Evolutionary conservation across 2,797 vertebrate genomes (phyloP).

Genomic region (Pitangus sulphuratus): DNA sequence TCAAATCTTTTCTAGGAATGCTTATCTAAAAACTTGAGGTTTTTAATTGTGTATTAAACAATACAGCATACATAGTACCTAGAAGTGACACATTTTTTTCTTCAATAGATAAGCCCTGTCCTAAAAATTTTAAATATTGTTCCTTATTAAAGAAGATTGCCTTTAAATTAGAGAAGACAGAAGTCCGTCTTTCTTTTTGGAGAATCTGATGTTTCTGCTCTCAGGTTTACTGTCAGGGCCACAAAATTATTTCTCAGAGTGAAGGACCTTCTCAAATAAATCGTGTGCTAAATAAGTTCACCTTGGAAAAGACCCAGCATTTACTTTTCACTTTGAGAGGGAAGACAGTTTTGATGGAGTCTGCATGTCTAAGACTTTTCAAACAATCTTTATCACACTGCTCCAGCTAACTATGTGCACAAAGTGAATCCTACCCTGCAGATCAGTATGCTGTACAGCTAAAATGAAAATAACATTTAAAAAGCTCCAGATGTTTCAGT

Average conservation of each 20-base stretch:
- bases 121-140: background rate
- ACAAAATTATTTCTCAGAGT: background rate
- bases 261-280: background rate
- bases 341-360: background rate
- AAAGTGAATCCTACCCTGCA: background rate
- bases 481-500: slow-evolving; percentile 45
- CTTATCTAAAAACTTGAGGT: background rate
- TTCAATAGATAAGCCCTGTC: background rate
- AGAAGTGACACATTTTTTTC: background rate
- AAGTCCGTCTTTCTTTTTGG: background rate
- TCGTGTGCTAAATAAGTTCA: background rate
- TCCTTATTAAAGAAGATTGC: background rate
- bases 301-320: background rate
- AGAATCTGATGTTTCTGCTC: background rate
- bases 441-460: slow-evolving; percentile 2
- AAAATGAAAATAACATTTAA: slow-evolving; percentile 25
- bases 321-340: background rate
- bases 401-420: background rate
- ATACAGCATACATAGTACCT: background rate
- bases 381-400: background rate
- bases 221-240: background rate
- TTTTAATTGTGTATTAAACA: background rate
- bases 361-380: background rate
- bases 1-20: background rate
- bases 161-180: background rate